Base-by-base conservation (phyloP, 2,888 invertebrate genomes). In the Augochlorella aurata region DNA sequence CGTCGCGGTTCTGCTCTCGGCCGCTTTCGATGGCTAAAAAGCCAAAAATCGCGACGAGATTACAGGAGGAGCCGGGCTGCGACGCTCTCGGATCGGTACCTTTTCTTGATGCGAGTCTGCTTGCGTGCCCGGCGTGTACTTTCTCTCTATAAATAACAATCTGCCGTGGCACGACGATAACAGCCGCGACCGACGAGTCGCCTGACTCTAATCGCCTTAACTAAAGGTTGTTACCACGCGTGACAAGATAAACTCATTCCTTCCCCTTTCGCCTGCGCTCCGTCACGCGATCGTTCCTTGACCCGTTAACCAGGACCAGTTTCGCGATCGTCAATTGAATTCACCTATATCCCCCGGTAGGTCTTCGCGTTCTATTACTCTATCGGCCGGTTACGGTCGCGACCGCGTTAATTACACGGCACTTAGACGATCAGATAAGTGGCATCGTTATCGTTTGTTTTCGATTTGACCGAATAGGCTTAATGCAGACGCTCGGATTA, bases 121-220 rank as follows among this genome's bases (percentile, higher is more conserved):
- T 45, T 12, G 72, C 54, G 61, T 2, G 24, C 47, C 21, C 54
- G 67, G 29, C 61, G 21, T 66, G 63, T 76, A 77, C 90, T 90
- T 90, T 90, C 90, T 87, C 90, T 90, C 90, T 90, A 90, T 90
- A 90, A 90, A 90, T 90, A 90, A 89, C 89, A 82, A 82, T 86
- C 81, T 83, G 77, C 79, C 77, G 67, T 77, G 79, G 77, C 74
- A 70, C 74, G 79, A 75, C 79, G 87, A 87, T 87, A 87, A 87
- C 85, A 81, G 78, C 71, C 80, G 69, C 79, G 81, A 80, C 77
- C 74, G 82, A 67, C 69, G 81, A 85, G 81, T 87, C 87, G 83
- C 74, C 82, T 84, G 83, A 83, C 83, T 82, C 82, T 88, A 88
- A 88, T 88, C 85, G 85, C 73, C 85, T 88, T 88, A 87, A 87